Conservation (phyloP, 2,888 invertebrate species). For the Lithophane leautieri region DNA sequence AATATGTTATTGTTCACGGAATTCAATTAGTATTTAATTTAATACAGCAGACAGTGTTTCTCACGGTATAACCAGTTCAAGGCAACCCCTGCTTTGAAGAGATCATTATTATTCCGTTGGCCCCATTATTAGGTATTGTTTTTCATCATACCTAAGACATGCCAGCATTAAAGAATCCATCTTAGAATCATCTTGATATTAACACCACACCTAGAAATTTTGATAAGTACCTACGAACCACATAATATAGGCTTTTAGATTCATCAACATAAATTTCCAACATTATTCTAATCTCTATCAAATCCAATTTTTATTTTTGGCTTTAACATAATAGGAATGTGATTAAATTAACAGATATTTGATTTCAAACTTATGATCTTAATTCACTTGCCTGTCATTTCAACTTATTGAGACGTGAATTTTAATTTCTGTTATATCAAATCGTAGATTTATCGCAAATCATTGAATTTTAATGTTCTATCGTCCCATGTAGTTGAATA, state of each 20-base stretch:
- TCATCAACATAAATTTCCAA: background rate
- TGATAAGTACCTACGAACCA: background rate
- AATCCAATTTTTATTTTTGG: background rate
- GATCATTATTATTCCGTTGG: constrained; percentile 28
- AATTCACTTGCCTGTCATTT: constrained; percentile 28
- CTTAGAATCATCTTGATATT: background rate
- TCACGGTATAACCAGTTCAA: constrained; percentile 18
- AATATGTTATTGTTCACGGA: background rate
- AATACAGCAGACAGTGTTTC: background rate
- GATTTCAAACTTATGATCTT: constrained; percentile 37
- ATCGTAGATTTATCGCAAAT: constrained; percentile 58
- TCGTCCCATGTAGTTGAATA: constrained; percentile 43
- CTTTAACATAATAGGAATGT: background rate
- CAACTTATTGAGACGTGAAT: constrained; percentile 54
- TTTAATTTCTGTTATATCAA: constrained; percentile 49
- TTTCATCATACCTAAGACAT: constrained; percentile 11
- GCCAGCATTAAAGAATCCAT: constrained; percentile 2
- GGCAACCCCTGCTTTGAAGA: constrained; percentile 32
- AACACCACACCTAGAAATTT: background rate
- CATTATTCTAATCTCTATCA: constrained; percentile 3
- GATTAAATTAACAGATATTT: constrained; percentile 50
- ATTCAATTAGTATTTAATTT: constrained; percentile 20
- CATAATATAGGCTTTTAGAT: background rate
- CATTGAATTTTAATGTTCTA: constrained; percentile 52
- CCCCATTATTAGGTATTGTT: constrained; percentile 35